Base-by-base conservation (phyloP, 1,140 invertebrate species). In the Dendroctonus ponderosae region DNA sequence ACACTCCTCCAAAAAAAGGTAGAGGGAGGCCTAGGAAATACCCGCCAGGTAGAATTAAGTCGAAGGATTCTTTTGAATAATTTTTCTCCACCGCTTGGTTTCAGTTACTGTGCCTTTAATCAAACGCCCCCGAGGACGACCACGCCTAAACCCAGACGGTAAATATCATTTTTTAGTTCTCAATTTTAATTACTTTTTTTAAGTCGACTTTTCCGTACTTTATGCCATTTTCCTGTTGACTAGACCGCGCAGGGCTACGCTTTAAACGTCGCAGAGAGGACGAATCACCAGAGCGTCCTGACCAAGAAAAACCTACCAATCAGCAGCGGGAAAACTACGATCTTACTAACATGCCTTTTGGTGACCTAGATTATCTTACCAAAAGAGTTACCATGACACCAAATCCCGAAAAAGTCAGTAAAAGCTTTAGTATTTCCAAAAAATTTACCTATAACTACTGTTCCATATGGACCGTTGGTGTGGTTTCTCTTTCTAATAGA, bases 341-440 rank as follows among this genome's bases (percentile, higher is more conserved):
- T 71, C 80, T 81, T 12, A 81, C 82, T 0, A 83, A 83, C 70
- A 77, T 84, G 38, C 82, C 82, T 3, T 84, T 82, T 74, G 83
- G 83, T 12, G 83, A 84, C 71, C 81, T 84, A 72, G 81, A 81
- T 0, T 84, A 83, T 71, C 74, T 84, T n/a, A 84, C 83, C 8
- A 74, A 70, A 70, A 64, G 71, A 6, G 50, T 70, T 0, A 41
- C 8, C 14, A 51, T 50, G 3, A 44, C 39, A 38, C 41, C 50
- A 39, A 65, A 58, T 12, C n/a, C 8, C 3, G 44, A 66, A 7
- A 39, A 43, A 39, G 49, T 68, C 26, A 61, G 50, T 53, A 14
- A 15, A 15, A 2, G 8, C 26, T 15, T 51, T 14, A 3, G 8
- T 15, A 2, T 2, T 51, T 51, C n/a, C n/a, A n/a, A n/a, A n/a